Percentiles rank a stretch among this genome's conserved stretches.
These are phyloP conservation scores for Masnerella sp. DNA, from an alignment of 2,888 invertebrate species.

Conservation along the genomic window DNA sequence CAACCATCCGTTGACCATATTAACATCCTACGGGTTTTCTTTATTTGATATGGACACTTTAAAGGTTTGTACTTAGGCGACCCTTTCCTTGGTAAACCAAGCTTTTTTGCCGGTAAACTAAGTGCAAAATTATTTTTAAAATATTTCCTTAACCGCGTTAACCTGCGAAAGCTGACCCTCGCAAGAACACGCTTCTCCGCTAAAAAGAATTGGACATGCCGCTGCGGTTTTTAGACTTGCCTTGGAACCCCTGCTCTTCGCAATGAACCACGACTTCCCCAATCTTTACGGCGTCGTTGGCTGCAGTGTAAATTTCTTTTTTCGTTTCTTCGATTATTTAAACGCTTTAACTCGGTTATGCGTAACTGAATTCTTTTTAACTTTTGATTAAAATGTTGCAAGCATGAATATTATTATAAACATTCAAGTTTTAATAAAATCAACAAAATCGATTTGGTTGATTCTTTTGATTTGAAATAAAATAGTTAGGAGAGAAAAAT, in stretches of 20 bases:
- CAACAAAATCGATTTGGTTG: too few relatives aligned
- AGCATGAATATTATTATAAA: too few relatives aligned
- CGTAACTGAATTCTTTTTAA: too few relatives aligned
- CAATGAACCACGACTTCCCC: slow-evolving; percentile 34
- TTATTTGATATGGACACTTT: slow-evolving; percentile 49
- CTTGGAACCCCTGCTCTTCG: slow-evolving; percentile 59
- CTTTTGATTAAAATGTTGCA: too few relatives aligned
- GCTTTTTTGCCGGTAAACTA: slow-evolving; percentile 65
- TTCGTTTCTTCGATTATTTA: too few relatives aligned
- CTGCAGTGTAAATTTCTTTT: slow-evolving; percentile 9
- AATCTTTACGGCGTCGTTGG: slow-evolving; percentile 27
- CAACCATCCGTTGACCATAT: too few relatives aligned
- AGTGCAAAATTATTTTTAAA: slow-evolving; percentile 76
- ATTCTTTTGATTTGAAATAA: too few relatives aligned
- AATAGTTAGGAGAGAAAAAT: too few relatives aligned
- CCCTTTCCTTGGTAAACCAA: slow-evolving; percentile 55
- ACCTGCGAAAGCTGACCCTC: slow-evolving; percentile 73
- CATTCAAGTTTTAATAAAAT: too few relatives aligned
- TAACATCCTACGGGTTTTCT: too few relatives aligned
- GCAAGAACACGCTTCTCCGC: slow-evolving; percentile 56
- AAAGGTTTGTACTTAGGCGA: slow-evolving; percentile 47
- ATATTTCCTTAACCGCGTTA: slow-evolving; percentile 76
- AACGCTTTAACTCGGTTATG: too few relatives aligned
- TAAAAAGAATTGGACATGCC: slow-evolving; percentile 71
- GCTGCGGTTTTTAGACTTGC: slow-evolving; percentile 70